These are phyloP conservation scores for Gasterosteus aculeatus DNA, from an alignment of 2,113 vertebrate species.

Conservation along the genomic window DNA sequence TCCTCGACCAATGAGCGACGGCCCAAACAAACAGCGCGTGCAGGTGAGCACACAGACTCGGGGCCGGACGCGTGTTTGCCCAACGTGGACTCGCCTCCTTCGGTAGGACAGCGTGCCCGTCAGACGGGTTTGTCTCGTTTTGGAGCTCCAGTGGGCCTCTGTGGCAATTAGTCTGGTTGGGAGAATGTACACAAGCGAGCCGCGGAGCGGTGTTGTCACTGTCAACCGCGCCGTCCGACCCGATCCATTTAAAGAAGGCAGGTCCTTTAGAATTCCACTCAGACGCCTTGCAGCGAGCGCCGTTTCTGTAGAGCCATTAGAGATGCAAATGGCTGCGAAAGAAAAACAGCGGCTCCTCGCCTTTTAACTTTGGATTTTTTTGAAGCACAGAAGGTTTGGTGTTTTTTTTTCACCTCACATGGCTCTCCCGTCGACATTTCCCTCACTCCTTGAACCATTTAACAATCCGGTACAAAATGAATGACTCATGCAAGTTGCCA, in stretches of 20 bases:
- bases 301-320: constrained; percentile 37
- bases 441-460: constrained; percentile 53
- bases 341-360: constrained; percentile 15
- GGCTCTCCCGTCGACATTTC: constrained; percentile 46
- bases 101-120: constrained; percentile 24
- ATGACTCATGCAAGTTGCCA: constrained; percentile 74
- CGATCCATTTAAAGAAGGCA: constrained; percentile 44
- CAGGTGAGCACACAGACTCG: constrained; percentile 76
- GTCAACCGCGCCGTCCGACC: constrained; percentile 48
- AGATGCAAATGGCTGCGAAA: constrained; percentile 52
- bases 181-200: constrained; percentile 39
- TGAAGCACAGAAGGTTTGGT: too few species aligned
- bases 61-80: constrained; percentile 45
- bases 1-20: constrained; percentile 38
- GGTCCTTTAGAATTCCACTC: constrained; percentile 15
- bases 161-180: constrained; percentile 16
- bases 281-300: constrained; percentile 42
- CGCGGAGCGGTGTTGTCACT: constrained; percentile 38
- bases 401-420: constrained; percentile 33
- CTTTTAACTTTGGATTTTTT: constrained; percentile 7
- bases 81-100: constrained; percentile 30
- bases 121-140: constrained; percentile 66
- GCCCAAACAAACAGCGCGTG: constrained; percentile 40
- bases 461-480: constrained; percentile 72
- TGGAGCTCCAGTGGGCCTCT: not conserved